Evolutionary conservation across 2,113 vertebrate species (phyloP).

Genomic region (Himantopus leucocephalus): DNA sequence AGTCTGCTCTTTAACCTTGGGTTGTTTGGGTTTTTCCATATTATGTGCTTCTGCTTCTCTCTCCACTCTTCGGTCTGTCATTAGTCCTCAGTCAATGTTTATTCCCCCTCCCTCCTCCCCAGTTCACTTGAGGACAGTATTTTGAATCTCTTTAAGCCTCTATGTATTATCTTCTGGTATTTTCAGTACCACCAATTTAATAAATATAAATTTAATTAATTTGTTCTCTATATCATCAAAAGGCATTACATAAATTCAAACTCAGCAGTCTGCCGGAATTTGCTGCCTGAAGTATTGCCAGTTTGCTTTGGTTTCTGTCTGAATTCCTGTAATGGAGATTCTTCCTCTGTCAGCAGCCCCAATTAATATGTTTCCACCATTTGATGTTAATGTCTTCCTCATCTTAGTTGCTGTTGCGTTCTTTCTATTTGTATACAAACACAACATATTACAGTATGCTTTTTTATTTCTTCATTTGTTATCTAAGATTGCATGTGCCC

Average conservation of each 20-base stretch:
- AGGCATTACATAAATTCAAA: not conserved
- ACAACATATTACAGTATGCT: not conserved
- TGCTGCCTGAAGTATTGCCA: not conserved
- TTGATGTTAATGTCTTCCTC: not conserved
- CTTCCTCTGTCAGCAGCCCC: not conserved
- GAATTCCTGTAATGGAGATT: not conserved
- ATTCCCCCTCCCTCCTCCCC: not conserved
- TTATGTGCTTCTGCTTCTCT: not conserved
- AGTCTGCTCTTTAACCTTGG: not conserved
- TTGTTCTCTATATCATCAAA: not conserved
- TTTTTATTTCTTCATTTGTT: not conserved
- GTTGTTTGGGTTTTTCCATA: not conserved
- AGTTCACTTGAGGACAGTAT: not conserved
- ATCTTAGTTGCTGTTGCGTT: not conserved
- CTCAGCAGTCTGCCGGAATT: not conserved
- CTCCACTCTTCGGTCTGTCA: not conserved
- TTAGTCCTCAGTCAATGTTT: not conserved
- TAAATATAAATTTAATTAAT: not conserved
- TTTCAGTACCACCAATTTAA: not conserved
- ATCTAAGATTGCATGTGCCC: not conserved
- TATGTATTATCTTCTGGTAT: not conserved
- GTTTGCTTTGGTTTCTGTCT: not conserved
- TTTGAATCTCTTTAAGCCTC: not conserved
- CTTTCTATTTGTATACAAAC: not conserved
- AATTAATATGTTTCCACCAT: not conserved